Conservation (phyloP, 1,140 invertebrate genomes). For the Odontomachus brunneus region DNA sequence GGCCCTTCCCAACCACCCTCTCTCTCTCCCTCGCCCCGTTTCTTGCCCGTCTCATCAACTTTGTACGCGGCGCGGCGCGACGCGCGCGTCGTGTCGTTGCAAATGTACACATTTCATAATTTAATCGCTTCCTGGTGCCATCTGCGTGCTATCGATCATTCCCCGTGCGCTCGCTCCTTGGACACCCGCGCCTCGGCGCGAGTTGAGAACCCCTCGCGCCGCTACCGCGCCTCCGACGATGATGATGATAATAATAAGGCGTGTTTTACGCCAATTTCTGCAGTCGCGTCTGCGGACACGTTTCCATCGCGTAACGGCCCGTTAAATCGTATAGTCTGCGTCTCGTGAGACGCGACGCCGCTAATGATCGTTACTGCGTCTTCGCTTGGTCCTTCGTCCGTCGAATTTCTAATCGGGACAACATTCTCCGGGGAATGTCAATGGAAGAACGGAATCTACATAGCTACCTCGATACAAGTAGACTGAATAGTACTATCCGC, state of each 20-base stretch:
- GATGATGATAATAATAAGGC: constrained; percentile 49
- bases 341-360: background rate
- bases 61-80: constrained; percentile 50
- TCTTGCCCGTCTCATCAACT: constrained; percentile 55
- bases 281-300: constrained; percentile 36
- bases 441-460: no score
- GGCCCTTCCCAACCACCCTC: constrained; percentile 1
- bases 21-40: constrained; percentile 2
- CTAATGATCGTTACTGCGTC: constrained; percentile 9
- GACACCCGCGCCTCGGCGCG: constrained; percentile 7
- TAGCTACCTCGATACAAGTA: no score
- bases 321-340: constrained; percentile 28
- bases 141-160: constrained; percentile 52
- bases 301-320: constrained; percentile 40
- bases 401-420: background rate
- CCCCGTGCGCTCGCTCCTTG: background rate
- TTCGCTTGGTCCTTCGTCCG: no score
- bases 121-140: constrained; percentile 57
- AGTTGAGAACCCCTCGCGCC: constrained; percentile 54
- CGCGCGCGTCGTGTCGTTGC: constrained; percentile 39
- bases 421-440: no score
- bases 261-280: constrained; percentile 51
- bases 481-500: no score
- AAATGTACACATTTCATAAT: constrained; percentile 59
- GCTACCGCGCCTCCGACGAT: background rate